phyloP scores from a whole-genome alignment of 2,113 vertebrate genomes.

The Progne subis region DNA sequence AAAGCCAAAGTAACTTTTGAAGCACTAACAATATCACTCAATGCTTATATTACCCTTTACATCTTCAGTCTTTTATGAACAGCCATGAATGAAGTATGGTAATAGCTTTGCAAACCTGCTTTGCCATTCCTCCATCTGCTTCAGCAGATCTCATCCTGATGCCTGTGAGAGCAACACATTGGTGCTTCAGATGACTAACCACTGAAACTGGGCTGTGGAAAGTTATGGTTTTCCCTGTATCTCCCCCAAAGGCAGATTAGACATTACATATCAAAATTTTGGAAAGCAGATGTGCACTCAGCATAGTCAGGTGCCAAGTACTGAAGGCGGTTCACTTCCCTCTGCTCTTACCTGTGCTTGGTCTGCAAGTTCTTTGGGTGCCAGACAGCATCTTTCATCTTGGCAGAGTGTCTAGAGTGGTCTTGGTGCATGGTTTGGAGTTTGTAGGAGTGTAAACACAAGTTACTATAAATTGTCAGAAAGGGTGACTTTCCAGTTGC shows the following conservation, averaged over 20 bases:
- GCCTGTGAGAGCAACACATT: neutral
- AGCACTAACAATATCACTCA: conserved; percentile 52
- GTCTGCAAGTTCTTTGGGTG: neutral
- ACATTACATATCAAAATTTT: neutral
- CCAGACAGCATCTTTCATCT: neutral
- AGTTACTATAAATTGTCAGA: neutral
- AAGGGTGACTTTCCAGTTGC: neutral
- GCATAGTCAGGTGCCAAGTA: accelerated
- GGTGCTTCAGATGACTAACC: neutral
- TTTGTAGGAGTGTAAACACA: neutral
- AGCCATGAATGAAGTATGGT: neutral
- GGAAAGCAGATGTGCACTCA: neutral
- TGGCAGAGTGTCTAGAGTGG: neutral
- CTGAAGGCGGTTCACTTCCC: neutral
- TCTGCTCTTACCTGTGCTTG: neutral
- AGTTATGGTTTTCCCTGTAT: neutral
- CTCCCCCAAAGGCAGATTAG: neutral
- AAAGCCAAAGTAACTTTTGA: conserved; percentile 26
- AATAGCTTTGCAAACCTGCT: neutral
- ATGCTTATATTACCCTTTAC: conserved; percentile 25
- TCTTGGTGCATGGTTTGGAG: neutral
- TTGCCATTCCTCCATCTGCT: neutral
- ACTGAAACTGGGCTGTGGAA: neutral
- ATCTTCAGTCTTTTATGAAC: conserved; percentile 1
- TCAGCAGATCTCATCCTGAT: neutral